Evolutionary conservation across 2,113 vertebrate species (phyloP).

Genomic region (Zapornia atra): DNA sequence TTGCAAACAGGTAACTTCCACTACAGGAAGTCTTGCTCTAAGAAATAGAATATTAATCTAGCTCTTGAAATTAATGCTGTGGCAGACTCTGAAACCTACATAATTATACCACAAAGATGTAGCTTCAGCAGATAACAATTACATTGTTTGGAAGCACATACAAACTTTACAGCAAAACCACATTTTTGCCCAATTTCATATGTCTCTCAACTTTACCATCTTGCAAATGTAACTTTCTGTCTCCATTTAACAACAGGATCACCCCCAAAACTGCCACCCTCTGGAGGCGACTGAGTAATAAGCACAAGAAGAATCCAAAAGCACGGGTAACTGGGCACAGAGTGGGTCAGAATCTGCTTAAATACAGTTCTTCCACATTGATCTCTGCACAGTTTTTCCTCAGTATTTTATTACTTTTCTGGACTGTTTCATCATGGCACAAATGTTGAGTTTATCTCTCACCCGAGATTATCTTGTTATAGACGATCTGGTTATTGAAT

Average conservation of each 20-base stretch:
- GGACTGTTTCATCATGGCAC: constrained; percentile 9
- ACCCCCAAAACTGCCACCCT: not conserved
- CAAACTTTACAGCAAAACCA: not conserved
- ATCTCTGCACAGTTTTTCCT: not conserved
- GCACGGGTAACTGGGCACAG: not conserved
- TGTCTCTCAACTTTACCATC: fast-evolving
- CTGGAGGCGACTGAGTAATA: not conserved
- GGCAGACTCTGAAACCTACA: not conserved
- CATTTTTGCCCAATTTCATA: not conserved
- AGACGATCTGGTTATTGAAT: constrained; percentile 53
- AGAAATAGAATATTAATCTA: not conserved
- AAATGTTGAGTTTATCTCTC: constrained; percentile 31
- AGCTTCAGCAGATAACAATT: not conserved
- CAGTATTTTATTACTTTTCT: constrained; percentile 5
- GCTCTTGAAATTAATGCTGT: not conserved
- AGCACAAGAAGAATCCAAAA: not conserved
- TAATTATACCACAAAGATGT: not conserved
- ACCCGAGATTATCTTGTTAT: constrained; percentile 40
- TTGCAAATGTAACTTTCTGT: not conserved
- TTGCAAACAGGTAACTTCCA: not conserved
- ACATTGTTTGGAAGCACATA: not conserved
- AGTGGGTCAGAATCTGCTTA: not conserved
- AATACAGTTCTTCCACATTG: not conserved
- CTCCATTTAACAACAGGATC: not conserved
- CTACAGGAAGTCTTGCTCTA: not conserved